Evolutionary conservation across 2,797 vertebrate species (phyloP).

Genomic region (Dermochelys coriacea): DNA sequence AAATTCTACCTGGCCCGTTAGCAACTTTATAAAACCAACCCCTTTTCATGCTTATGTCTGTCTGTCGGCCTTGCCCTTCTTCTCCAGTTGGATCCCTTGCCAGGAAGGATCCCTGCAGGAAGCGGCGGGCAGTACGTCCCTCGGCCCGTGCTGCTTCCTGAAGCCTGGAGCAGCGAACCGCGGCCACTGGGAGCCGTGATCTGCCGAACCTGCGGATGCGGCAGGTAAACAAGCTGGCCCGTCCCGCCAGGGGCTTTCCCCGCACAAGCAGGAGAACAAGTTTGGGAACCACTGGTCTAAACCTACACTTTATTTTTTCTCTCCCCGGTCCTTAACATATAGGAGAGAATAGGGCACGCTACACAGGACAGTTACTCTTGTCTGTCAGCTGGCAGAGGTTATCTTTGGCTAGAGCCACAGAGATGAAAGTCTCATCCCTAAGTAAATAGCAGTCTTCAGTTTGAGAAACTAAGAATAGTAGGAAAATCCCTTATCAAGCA

Average conservation of each 20-base stretch:
- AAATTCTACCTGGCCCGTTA: not conserved
- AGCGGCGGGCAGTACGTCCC: too few species aligned
- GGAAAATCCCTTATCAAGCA: not conserved
- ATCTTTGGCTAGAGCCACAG: not conserved
- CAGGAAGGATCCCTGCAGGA: too few species aligned
- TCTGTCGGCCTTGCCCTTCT: not conserved
- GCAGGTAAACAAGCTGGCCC: too few species aligned
- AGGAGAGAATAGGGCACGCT: not conserved
- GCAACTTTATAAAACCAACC: not conserved
- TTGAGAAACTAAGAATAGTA: not conserved
- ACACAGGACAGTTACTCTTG: not conserved
- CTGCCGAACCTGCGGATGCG: too few species aligned
- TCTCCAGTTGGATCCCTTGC: too few species aligned
- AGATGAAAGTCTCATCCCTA: not conserved
- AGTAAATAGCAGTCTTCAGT: not conserved
- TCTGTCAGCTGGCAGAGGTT: not conserved
- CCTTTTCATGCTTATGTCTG: not conserved
- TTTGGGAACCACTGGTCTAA: not conserved
- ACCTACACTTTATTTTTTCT: not conserved
- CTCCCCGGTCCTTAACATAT: not conserved
- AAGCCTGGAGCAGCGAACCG: too few species aligned
- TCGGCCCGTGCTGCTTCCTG: too few species aligned
- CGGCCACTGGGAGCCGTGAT: too few species aligned
- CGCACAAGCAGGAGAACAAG: too few species aligned
- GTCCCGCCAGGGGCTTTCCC: too few species aligned